These are phyloP conservation scores for Sphinx pinastri DNA, from an alignment of 2,888 invertebrate genomes.

Conservation along the genomic window DNA sequence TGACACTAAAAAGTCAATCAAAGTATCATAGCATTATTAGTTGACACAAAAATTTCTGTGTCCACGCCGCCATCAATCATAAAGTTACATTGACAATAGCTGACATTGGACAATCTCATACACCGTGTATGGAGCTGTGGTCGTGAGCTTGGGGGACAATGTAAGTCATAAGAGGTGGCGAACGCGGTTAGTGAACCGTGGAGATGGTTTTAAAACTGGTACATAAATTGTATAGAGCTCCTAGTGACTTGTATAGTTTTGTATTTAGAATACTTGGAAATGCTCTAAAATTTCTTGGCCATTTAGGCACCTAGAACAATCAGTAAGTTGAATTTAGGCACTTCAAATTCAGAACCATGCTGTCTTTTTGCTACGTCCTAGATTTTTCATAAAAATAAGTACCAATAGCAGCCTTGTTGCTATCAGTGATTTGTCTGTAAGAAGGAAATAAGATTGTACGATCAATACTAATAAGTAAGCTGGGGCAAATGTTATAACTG, in stretches of 20 bases:
- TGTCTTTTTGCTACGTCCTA: too few species aligned
- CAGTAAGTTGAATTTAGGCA: too few species aligned
- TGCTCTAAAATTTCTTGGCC: too few species aligned
- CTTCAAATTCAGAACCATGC: too few species aligned
- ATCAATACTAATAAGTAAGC: too few species aligned
- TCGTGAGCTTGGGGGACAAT: conserved; percentile 18
- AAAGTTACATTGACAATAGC: conserved; percentile 22
- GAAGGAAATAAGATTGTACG: too few species aligned
- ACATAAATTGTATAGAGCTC: not conserved
- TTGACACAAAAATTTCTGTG: conserved; percentile 25
- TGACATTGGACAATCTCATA: conserved; percentile 23
- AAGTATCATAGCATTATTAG: conserved; percentile 16
- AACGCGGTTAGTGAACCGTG: not conserved
- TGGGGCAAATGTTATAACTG: too few species aligned
- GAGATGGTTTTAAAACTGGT: not conserved
- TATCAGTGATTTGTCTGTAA: too few species aligned
- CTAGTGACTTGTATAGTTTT: not conserved
- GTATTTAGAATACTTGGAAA: too few species aligned
- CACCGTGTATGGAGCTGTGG: conserved; percentile 17
- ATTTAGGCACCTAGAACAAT: too few species aligned
- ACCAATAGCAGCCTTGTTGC: too few species aligned
- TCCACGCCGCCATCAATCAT: conserved; percentile 24
- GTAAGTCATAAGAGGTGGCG: not conserved
- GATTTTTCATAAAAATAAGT: too few species aligned
- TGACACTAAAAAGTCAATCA: not conserved